phyloP scores from a whole-genome alignment of 2,888 invertebrate species.

The Oscheius myriophilus region DNA sequence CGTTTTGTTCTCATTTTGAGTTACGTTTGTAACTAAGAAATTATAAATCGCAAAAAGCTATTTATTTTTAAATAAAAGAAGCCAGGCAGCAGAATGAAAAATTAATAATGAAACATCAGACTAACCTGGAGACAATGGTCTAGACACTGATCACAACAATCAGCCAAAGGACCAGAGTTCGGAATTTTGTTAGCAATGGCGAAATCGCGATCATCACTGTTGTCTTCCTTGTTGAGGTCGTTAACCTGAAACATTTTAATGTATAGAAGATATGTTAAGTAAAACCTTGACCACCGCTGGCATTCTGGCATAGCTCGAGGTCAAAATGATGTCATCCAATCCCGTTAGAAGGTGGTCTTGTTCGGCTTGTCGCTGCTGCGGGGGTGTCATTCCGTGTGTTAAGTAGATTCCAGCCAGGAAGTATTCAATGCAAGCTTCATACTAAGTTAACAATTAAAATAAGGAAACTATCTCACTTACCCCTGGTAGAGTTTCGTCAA shows the following conservation, averaged over 20 bases:
- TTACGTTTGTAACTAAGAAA: too few relatives aligned
- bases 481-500: conserved; percentile 13
- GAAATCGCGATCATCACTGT: neutral
- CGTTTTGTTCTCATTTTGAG: too few relatives aligned
- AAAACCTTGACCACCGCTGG: conserved; percentile 18
- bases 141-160: neutral
- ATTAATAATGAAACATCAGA: too few relatives aligned
- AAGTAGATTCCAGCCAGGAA: conserved; percentile 18
- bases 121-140: conserved; percentile 4
- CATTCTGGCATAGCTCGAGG: conserved; percentile 6
- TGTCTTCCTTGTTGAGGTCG: conserved; percentile 3
- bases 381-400: neutral
- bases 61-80: too few relatives aligned
- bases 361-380: neutral
- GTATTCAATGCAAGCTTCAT: conserved; percentile 22
- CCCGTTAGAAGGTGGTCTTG: conserved; percentile 15
- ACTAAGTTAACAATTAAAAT: conserved; percentile 1
- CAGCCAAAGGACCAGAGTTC: neutral
- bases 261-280: too few relatives aligned
- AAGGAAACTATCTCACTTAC: neutral
- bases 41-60: too few relatives aligned
- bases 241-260: too few relatives aligned
- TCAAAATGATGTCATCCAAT: conserved; percentile 5
- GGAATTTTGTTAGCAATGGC: neutral
- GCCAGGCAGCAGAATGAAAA: too few relatives aligned